phyloP scores from a whole-genome alignment of 2,113 vertebrate species.

The Centrocercus urophasianus region DNA sequence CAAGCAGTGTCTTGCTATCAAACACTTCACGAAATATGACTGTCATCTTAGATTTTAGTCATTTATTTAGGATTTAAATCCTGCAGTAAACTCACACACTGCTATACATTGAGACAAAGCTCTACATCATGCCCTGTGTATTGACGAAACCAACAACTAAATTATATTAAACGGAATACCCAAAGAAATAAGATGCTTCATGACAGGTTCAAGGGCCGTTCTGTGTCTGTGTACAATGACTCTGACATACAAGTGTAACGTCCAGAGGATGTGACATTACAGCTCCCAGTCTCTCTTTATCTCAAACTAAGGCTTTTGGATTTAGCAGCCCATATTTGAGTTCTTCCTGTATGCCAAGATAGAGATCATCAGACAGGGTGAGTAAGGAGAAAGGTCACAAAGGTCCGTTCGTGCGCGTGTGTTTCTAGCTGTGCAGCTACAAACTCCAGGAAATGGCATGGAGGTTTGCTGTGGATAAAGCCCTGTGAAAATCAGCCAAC shows the following conservation, averaged over 20 bases:
- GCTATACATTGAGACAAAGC: background rate
- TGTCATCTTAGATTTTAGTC: background rate
- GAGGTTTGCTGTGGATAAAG: background rate
- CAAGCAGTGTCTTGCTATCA: background rate
- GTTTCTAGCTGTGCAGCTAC: background rate
- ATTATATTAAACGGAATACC: background rate
- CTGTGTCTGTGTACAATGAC: background rate
- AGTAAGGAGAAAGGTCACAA: background rate
- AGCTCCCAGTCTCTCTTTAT: background rate
- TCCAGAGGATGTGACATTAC: background rate
- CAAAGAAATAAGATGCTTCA: background rate
- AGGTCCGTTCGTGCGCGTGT: background rate
- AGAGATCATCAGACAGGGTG: background rate
- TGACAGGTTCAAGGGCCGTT: background rate
- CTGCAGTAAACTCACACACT: background rate
- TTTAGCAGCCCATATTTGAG: background rate
- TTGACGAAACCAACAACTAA: background rate
- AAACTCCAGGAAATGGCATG: background rate
- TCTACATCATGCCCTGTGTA: background rate
- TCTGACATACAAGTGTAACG: background rate
- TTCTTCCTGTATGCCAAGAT: background rate
- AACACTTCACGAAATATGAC: slow-evolving; percentile 30
- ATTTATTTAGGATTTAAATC: background rate
- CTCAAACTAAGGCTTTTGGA: background rate
- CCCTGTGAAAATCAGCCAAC: background rate